Evolutionary conservation across 1,140 invertebrate species (phyloP), one percentile per base, ranked within the genome.

Genomic region (Sitophilus oryzae): DNA sequence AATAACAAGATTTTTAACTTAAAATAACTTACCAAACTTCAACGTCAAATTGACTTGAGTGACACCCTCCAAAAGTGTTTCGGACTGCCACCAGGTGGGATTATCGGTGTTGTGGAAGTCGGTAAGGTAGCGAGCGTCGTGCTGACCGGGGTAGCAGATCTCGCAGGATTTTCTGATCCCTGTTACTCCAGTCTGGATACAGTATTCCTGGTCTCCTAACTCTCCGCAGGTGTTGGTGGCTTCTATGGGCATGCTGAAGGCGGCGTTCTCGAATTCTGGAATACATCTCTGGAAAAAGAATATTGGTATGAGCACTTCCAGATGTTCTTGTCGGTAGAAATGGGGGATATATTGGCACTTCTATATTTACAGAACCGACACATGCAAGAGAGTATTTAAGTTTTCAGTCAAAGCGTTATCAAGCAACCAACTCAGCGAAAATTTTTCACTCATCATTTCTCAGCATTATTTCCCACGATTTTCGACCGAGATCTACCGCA

Each of bases 71-170:
- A 82, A 82, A 91, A 99, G 96, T 0, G 96, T 98, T 66, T 96
- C 91, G 2, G 93, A 96, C 68, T 98, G 95, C 96, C 96, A 99
- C 93, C 93, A 98, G 0, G 96, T 97, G 56, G 85, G 84, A 67
- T 93, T 90, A 37, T 91, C 85, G 56, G 88, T 83, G 63, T 85
- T 82, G 60, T 95, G 90, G 64, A 91, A 81, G 73, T 99, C 96
- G 0, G 93, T 97, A 42, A 98, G 76, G 69, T 81, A 93, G n/a
- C 76, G 71, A 0, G 88, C 79, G 2, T 85, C 82, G 74, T 94
- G 90, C 42, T 85, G 78, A 1, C 79, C 80, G 0, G 68, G 52
- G 65, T 77, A 64, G 63, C 86, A 86, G 20, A 74, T 72, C 40
- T 86, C 79, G 62, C 86, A 89, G 0, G 81, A 77, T 56, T 79